These are phyloP conservation scores for Drosophila rubida DNA, from an alignment of 2,888 invertebrate genomes.

Conservation along the genomic window DNA sequence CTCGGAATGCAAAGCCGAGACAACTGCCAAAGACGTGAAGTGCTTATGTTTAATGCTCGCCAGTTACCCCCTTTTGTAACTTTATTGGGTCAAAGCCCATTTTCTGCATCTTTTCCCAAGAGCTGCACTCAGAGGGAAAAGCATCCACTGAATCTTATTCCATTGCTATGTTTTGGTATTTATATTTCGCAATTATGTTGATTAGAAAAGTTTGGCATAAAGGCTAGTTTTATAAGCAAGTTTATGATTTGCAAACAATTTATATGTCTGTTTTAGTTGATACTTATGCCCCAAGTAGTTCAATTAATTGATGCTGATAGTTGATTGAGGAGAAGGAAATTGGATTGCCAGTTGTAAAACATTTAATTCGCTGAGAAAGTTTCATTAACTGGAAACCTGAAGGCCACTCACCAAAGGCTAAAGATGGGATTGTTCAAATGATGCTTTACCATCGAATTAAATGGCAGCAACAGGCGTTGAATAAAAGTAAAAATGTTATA, in stretches of 20 bases:
- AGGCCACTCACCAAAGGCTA: not conserved
- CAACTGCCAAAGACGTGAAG: conserved; percentile 33
- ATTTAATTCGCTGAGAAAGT: not conserved
- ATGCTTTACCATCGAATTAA: not conserved
- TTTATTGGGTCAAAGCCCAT: conserved; percentile 47
- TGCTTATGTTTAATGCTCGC: conserved; percentile 46
- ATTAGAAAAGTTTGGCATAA: not conserved
- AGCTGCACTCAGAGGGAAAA: not conserved
- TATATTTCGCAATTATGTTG: not conserved
- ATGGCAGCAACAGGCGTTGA: not conserved
- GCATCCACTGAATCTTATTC: not conserved
- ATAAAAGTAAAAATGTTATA: not conserved
- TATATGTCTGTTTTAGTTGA: not conserved
- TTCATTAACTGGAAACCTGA: not conserved
- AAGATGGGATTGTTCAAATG: not conserved
- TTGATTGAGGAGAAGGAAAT: not conserved
- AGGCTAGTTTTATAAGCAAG: too few species aligned
- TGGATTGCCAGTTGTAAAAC: not conserved
- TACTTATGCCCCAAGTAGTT: not conserved
- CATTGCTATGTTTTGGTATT: not conserved
- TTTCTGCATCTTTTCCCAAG: not conserved
- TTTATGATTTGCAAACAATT: not conserved
- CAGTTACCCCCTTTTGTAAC: conserved; percentile 18
- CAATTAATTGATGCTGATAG: not conserved
- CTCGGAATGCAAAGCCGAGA: conserved; percentile 18